Base-by-base conservation (phyloP, 2,888 invertebrate species). In the Zygogramma bicolorata region DNA sequence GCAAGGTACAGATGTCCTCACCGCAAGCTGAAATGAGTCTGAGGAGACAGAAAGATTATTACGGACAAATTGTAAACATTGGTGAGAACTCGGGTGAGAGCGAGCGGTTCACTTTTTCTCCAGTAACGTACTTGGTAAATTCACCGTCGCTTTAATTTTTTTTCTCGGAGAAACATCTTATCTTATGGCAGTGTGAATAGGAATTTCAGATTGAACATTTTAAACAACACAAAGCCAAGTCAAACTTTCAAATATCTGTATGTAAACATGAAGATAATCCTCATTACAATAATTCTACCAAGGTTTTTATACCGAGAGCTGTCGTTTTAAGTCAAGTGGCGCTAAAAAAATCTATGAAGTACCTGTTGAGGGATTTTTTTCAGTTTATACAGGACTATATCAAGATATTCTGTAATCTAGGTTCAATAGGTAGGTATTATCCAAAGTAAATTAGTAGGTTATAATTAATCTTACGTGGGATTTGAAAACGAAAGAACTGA, bases 51-150 rank as follows among this genome's bases (percentile, higher is more conserved):
- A 25, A 25, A 53, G 53, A 53, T 53, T 53, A 53, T 53, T 53
- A 53, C 53, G 53, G 22, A 25, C 53, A 53, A 53, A 53, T 53
- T 53, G 22, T 53, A 53, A 18, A 53, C 53, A 53, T 13, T 46
- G 46, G 46, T 46, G 46, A 46, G 46, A 18, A n/a, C 7, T n/a
- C n/a, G n/a, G n/a, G n/a, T n/a, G n/a, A n/a, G n/a, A n/a, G n/a
- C 7, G 46, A 46, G n/a, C n/a, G 38, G 46, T 13, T 46, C 15
- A 49, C 25, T 53, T n/a, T 6, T 53, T 53, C 4, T 53, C 4
- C 25, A 53, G 53, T 10, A 53, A 53, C n/a, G 8, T 13, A 22
- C 22, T 15, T 53, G 4, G 49, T 25, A 10, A 42, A 42, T 13
- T 8, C 10, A 25, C n/a, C 25, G n/a, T 18, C 18, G 34, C 18